Percentiles rank a stretch among this genome's conserved stretches.
These are phyloP conservation scores for Drosophila mayaguana DNA, from an alignment of 2,888 invertebrate genomes.

Conservation along the genomic window DNA sequence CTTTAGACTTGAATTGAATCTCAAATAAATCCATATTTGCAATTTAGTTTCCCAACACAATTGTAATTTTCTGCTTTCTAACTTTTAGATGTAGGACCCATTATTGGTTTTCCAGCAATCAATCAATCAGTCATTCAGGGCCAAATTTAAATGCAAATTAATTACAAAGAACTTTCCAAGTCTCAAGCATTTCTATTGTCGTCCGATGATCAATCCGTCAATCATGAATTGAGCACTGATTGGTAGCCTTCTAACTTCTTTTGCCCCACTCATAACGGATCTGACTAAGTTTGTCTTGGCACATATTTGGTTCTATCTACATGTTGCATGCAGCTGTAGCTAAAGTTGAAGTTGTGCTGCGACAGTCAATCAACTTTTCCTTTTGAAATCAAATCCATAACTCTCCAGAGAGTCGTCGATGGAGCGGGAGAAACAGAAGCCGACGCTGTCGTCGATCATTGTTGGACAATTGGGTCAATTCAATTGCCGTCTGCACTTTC, in stretches of 20 bases:
- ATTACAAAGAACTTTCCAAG: background rate
- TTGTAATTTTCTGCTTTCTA: no score
- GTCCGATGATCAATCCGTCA: background rate
- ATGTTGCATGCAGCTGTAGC: slow-evolving; percentile 44
- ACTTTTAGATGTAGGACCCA: no score
- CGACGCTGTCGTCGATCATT: slow-evolving; percentile 37
- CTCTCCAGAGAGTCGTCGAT: slow-evolving; percentile 6
- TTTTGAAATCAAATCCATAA: slow-evolving; percentile 70
- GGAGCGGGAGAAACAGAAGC: slow-evolving; percentile 11
- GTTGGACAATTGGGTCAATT: slow-evolving; percentile 79
- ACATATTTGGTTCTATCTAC: slow-evolving; percentile 52
- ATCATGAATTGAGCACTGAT: background rate
- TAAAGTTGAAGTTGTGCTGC: slow-evolving; percentile 8
- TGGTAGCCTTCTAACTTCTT: background rate
- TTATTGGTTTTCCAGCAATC: no score
- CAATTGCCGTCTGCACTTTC: slow-evolving; percentile 74
- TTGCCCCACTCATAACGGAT: slow-evolving; percentile 47
- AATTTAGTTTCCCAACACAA: no score
- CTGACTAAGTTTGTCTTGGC: slow-evolving; percentile 38
- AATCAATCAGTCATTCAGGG: background rate
- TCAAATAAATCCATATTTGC: no score
- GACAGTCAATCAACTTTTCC: slow-evolving; percentile 77
- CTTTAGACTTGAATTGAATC: no score
- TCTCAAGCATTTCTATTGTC: background rate
- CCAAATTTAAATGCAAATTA: no score